These are phyloP conservation scores for Bicyclus anynana DNA, from an alignment of 1,140 invertebrate species.

Conservation along the genomic window DNA sequence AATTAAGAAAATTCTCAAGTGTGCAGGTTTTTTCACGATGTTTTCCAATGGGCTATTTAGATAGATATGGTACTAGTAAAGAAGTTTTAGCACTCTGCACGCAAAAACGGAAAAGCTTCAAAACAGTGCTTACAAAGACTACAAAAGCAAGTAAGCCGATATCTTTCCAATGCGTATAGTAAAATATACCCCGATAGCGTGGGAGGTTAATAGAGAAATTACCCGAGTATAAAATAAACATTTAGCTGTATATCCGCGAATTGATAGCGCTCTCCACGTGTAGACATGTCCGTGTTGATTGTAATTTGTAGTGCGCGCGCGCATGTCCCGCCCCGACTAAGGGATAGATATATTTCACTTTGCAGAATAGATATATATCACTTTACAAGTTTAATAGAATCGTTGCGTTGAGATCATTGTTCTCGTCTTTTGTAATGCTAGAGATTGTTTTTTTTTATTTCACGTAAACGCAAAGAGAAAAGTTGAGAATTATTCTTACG, in stretches of 20 bases:
- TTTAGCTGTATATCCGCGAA: constrained; percentile 54
- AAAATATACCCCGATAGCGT: constrained; percentile 21
- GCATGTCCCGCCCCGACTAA: constrained; percentile 43
- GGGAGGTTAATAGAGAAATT: constrained; percentile 71
- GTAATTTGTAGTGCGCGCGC: constrained; percentile 71
- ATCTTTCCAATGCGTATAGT: no score
- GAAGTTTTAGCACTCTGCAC: no score
- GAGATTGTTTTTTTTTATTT: background rate
- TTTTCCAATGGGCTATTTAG: no score
- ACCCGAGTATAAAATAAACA: constrained; percentile 67
- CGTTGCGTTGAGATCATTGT: background rate
- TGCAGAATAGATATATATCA: no score
- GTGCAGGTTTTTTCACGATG: no score
- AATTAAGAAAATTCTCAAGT: no score
- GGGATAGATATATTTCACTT: constrained; percentile 26
- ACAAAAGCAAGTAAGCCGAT: no score
- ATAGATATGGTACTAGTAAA: no score
- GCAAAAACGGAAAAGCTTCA: no score
- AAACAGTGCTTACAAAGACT: no score
- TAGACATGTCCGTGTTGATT: constrained; percentile 70
- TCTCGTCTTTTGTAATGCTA: background rate
- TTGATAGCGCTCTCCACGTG: constrained; percentile 63
- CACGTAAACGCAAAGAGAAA: no score
- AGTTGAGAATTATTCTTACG: no score
- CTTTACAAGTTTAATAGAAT: constrained; percentile 4